These are phyloP conservation scores for Lymantria dispar DNA, from an alignment of 2,888 invertebrate species.

Conservation along the genomic window DNA sequence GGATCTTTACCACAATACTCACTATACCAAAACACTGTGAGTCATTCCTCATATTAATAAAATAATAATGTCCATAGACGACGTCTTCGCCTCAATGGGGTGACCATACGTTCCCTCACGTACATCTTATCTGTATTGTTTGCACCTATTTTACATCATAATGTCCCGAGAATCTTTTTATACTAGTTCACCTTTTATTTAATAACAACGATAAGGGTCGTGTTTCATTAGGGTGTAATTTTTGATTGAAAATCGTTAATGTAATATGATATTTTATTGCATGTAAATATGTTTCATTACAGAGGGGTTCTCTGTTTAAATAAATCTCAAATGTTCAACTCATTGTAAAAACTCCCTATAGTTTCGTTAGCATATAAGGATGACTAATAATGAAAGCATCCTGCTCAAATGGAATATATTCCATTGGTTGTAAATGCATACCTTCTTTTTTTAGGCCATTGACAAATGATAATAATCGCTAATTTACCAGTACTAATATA, in stretches of 20 bases:
- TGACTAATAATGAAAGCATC: no score
- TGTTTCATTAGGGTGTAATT: conserved; percentile 12
- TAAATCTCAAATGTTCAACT: no score
- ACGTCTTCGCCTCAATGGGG: conserved; percentile 8
- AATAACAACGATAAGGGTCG: conserved; percentile 20
- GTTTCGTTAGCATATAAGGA: no score
- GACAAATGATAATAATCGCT: no score
- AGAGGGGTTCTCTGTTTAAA: no score
- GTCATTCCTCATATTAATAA: conserved; percentile 4
- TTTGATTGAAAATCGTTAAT: conserved; percentile 1
- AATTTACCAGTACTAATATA: no score
- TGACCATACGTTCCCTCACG: conserved; percentile 57
- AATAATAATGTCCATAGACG: conserved; percentile 2
- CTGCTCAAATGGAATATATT: no score
- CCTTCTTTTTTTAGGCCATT: no score
- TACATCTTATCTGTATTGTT: conserved; percentile 45
- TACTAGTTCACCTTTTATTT: conserved; percentile 26
- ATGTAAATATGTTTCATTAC: background rate
- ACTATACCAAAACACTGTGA: conserved; percentile 21
- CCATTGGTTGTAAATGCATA: no score
- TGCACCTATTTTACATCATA: conserved; percentile 57
- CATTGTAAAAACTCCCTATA: no score
- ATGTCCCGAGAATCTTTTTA: conserved; percentile 39
- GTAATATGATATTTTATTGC: conserved; percentile 5
- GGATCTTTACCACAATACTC: conserved; percentile 29